Base-by-base conservation (phyloP, 1,140 invertebrate genomes). In the Papilio machaon region DNA sequence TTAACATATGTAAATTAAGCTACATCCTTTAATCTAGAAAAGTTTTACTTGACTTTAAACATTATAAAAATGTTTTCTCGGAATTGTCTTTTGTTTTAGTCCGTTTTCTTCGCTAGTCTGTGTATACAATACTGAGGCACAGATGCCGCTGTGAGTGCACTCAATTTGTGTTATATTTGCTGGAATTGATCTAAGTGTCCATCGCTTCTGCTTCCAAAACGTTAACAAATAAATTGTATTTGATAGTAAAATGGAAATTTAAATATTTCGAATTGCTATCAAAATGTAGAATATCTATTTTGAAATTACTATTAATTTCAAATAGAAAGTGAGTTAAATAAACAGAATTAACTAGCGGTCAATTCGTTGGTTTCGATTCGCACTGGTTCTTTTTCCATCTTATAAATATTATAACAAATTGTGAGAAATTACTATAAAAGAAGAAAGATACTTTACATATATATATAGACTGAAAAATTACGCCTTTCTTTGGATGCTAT, bases 111-210 rank as follows among this genome's bases (percentile, higher is more conserved):
- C 13, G 23, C 64, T 35, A 6, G 23, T 70, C 23, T 38, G 64
- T 7, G 13, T 35, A 35, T 38, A 13, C 64, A 70, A 15, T 70
- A 38, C 64, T 13, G 64, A 17, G 30, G 64, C 64, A 15, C 11
- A 15, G 6, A 35, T 4, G 30, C 11, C 10, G 60, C 60, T 5
- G 19, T 6, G 64, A 30, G 19, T 35, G 64, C 64, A 38, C 30
- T 70, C 64, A 70, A 70, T 70, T 70, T 70, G 30, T 70, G 30
- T 70, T 10, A 70, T 70, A 35, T 70, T 35, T 35, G 64, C 10
- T 30, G 4, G 30, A 70, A 70, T 70, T 35, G 64, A 70, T 70
- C 30, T 17, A 70, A 70, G 64, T 15, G 13, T 15, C 15, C 64
- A 15, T 70, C 11, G 64, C 30, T 38, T 35, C 64, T 70, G 30